Percentiles rank a stretch among this genome's conserved stretches.
Evolutionary conservation across 1,140 invertebrate species (phyloP).

Genomic region (Neotoxoptera formosana): DNA sequence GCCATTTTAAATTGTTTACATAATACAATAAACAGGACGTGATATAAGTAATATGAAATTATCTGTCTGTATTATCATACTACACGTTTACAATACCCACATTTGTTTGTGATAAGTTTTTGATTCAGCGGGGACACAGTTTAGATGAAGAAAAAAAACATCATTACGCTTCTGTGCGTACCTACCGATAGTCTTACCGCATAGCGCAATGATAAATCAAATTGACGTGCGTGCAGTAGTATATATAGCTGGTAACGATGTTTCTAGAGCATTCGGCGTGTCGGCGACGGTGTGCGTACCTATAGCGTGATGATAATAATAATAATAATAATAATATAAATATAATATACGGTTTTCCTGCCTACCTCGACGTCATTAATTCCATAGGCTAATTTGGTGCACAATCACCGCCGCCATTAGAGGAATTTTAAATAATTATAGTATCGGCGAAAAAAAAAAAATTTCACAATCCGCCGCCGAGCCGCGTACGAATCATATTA

Average conservation of each 20-base stretch:
- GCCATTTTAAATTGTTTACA: background rate
- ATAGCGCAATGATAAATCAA: background rate
- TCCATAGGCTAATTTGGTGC: background rate
- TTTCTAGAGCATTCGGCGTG: background rate
- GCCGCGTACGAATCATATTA: too few species aligned
- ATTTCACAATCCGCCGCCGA: background rate
- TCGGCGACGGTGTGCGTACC: too few species aligned
- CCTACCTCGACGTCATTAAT: background rate
- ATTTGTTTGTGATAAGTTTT: background rate
- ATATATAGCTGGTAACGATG: background rate
- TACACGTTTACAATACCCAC: background rate
- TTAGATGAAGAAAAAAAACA: slow-evolving; percentile 5
- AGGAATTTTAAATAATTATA: background rate
- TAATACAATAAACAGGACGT: background rate
- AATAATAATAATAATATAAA: too few species aligned
- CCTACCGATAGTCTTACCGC: too few species aligned
- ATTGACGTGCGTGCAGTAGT: background rate
- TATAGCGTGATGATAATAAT: background rate
- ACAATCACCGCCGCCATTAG: background rate
- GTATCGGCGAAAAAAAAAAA: background rate
- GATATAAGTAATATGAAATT: background rate
- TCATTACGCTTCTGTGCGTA: background rate
- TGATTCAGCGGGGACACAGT: background rate
- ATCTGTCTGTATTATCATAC: background rate
- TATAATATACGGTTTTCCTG: background rate